Percentiles rank a stretch among this genome's conserved stretches.
Evolutionary conservation across 2,888 invertebrate genomes (phyloP).

Genomic region (Drosophila algonquin): DNA sequence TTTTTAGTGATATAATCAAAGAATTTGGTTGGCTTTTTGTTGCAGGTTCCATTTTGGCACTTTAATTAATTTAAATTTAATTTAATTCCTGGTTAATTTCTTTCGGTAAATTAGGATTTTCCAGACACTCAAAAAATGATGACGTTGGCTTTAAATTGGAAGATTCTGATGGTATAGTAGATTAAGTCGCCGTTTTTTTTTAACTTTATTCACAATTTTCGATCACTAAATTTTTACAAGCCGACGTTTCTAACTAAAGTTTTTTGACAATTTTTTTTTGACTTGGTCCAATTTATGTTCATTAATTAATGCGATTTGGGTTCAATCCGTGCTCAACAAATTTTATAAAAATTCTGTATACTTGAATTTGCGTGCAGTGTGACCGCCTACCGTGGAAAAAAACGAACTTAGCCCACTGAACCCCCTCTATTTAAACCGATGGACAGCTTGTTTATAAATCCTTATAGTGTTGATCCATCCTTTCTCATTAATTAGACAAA

Average conservation of each 20-base stretch:
- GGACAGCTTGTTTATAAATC: too few species aligned
- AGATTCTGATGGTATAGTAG: background rate
- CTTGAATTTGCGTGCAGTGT: constrained; percentile 37
- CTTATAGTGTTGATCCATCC: too few species aligned
- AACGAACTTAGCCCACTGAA: too few species aligned
- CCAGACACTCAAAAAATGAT: background rate
- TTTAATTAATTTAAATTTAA: background rate
- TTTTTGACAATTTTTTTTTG: background rate
- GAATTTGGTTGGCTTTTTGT: background rate
- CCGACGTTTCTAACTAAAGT: background rate
- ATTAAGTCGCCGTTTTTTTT: background rate
- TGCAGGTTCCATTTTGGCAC: constrained; percentile 1
- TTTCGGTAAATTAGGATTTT: background rate
- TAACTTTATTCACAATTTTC: background rate
- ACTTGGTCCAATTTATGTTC: background rate
- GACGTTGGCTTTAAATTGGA: constrained; percentile 12
- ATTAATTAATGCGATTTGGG: background rate
- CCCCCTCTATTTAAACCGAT: too few species aligned
- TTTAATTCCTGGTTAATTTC: background rate
- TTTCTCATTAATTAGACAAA: too few species aligned
- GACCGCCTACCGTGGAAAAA: too few species aligned
- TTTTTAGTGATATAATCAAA: constrained; percentile 13
- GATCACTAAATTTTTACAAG: background rate
- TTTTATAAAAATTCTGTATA: constrained; percentile 68
- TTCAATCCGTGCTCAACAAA: too few species aligned